A percentile compares a stretch with the other conserved stretches of the same genome.
Conservation (phyloP, 2,888 invertebrate species). For the Cantharis rufa region DNA sequence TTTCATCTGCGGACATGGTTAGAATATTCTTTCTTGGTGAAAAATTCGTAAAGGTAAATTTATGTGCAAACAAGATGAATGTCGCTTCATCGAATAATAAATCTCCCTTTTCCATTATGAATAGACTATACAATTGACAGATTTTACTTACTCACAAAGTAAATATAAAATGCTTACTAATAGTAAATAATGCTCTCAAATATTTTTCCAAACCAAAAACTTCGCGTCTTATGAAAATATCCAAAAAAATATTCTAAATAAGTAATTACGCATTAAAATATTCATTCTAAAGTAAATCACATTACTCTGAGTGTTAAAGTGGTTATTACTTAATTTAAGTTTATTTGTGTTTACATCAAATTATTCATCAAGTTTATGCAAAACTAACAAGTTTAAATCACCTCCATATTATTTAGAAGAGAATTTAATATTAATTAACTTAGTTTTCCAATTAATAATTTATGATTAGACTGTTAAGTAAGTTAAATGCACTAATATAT, state of each 20-base stretch:
- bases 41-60: conserved; percentile 13
- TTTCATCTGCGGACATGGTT: conserved; percentile 25
- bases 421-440: neutral
- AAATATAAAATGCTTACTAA: neutral
- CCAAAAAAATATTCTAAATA: neutral
- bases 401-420: neutral
- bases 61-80: conserved; percentile 13
- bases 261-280: neutral
- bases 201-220: neutral
- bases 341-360: neutral
- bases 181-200: neutral
- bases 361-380: neutral
- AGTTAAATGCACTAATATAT: neutral
- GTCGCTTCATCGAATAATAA: conserved; percentile 2
- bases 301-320: neutral
- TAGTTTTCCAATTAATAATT: neutral
- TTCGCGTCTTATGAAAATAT: neutral
- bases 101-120: conserved; percentile 2
- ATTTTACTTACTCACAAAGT: neutral
- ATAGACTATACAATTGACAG: neutral
- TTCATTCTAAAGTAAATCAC: neutral
- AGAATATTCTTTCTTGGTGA: conserved; percentile 21
- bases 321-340: neutral
- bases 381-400: neutral
- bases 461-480: neutral